Conservation (phyloP, 2,113 vertebrate species). For the Puma concolor region DNA sequence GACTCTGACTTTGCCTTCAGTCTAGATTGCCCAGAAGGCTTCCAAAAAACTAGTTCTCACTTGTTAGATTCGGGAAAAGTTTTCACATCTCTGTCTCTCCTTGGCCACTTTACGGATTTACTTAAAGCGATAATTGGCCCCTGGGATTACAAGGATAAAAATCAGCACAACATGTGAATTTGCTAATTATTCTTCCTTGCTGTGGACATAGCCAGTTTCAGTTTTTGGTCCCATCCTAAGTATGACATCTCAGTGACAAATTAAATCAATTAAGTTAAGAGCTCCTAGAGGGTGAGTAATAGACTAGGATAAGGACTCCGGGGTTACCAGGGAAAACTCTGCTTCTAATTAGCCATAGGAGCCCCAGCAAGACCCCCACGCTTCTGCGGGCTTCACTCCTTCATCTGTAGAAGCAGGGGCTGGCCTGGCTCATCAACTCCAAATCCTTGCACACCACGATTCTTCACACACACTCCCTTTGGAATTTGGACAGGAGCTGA, state of each 20-base stretch:
- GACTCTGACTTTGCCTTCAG: not conserved
- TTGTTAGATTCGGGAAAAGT: not conserved
- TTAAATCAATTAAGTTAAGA: slow-evolving; percentile 68
- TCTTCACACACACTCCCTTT: not conserved
- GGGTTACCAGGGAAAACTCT: not conserved
- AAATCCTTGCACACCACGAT: not conserved
- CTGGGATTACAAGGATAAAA: not conserved
- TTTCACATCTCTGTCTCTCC: not conserved
- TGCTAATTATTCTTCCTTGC: slow-evolving; percentile 51
- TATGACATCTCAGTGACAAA: slow-evolving; percentile 67
- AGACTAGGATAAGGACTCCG: not conserved
- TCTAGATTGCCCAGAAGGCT: not conserved
- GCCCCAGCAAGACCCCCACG: accelerated
- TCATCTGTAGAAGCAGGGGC: not conserved
- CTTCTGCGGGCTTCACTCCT: not conserved
- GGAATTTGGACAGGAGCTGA: slow-evolving; percentile 64
- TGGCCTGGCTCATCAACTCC: not conserved
- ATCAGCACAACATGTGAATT: not conserved
- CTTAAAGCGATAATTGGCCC: not conserved
- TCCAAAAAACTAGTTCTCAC: not conserved
- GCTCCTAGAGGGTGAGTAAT: slow-evolving; percentile 53
- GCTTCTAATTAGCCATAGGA: not conserved
- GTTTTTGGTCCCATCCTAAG: slow-evolving; percentile 42
- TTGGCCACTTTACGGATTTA: not conserved
- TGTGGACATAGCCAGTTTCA: not conserved